These are phyloP conservation scores for Pelecanus crispus DNA, from an alignment of 2,113 vertebrate species.

Conservation along the genomic window DNA sequence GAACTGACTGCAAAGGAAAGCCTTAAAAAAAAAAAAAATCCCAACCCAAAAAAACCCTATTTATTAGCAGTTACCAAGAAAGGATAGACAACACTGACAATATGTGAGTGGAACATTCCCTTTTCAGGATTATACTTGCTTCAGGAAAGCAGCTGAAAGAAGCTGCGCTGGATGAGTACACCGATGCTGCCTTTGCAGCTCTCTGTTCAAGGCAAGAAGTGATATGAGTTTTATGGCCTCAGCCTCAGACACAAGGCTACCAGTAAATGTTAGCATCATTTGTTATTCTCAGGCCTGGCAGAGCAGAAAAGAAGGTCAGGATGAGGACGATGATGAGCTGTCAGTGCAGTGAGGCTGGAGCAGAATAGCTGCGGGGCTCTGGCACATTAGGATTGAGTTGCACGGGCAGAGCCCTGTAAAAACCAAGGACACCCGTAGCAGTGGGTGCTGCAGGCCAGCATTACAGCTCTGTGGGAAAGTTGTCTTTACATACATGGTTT, in stretches of 20 bases:
- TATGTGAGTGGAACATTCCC: neutral
- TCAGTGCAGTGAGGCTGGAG: neutral
- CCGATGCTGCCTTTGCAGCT: neutral
- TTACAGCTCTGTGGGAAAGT: neutral
- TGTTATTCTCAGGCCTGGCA: neutral
- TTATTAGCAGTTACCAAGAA: neutral
- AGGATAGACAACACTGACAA: neutral
- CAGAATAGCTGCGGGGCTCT: neutral
- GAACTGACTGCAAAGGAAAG: neutral
- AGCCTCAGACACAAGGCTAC: neutral
- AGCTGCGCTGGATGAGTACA: neutral
- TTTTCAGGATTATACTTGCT: neutral
- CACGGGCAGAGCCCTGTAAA: neutral
- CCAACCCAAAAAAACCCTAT: neutral
- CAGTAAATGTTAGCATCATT: neutral
- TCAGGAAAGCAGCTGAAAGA: neutral
- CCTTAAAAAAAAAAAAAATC: neutral
- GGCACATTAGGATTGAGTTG: rapidly evolving
- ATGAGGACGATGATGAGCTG: neutral
- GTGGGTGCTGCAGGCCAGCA: neutral
- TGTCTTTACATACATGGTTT: neutral
- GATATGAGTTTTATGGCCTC: neutral
- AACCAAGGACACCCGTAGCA: neutral
- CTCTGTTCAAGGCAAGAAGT: neutral
- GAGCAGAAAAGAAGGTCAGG: neutral